phyloP scores from a whole-genome alignment of 37 sponge, comb jelly and placozoan species.

The Bolinopsis microptera region DNA sequence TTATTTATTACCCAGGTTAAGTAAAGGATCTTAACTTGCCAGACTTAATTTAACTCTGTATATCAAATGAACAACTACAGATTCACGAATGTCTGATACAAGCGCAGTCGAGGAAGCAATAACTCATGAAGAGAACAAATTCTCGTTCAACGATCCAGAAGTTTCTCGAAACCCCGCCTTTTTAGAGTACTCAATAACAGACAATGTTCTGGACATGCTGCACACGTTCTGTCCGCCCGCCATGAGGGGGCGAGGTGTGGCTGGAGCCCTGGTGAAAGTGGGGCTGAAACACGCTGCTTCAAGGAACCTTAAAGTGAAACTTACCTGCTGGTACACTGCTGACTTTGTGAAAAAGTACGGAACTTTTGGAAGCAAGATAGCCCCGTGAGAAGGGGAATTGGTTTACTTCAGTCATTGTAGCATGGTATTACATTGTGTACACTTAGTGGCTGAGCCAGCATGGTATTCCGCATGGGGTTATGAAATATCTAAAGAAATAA shows the following conservation, averaged over 20 bases:
- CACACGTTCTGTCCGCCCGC: conserved; percentile 59
- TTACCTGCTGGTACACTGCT: conserved; percentile 45
- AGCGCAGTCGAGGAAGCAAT: not conserved
- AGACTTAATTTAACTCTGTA: no score
- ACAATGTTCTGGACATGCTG: conserved; percentile 34
- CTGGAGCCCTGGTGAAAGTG: conserved; percentile 3
- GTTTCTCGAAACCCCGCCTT: conserved; percentile 44
- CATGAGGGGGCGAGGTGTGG: conserved; percentile 63
- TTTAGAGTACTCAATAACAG: conserved; percentile 8
- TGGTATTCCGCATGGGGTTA: no score
- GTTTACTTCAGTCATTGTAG: no score
- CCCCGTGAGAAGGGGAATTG: not conserved
- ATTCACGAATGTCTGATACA: not conserved
- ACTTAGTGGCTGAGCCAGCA: no score
- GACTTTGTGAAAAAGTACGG: conserved; percentile 59
- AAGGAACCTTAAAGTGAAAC: not conserved
- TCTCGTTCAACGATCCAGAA: not conserved
- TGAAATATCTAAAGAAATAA: no score
- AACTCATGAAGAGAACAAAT: conserved; percentile 47
- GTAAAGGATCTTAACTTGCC: no score
- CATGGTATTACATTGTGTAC: no score
- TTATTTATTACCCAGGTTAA: no score
- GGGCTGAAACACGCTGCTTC: conserved; percentile 22
- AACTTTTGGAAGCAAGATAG: conserved; percentile 14
- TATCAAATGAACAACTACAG: no score